Evolutionary conservation across 2,113 vertebrate species (phyloP), one percentile per base, ranked within the genome.

Genomic region (Halcyon senegalensis): DNA sequence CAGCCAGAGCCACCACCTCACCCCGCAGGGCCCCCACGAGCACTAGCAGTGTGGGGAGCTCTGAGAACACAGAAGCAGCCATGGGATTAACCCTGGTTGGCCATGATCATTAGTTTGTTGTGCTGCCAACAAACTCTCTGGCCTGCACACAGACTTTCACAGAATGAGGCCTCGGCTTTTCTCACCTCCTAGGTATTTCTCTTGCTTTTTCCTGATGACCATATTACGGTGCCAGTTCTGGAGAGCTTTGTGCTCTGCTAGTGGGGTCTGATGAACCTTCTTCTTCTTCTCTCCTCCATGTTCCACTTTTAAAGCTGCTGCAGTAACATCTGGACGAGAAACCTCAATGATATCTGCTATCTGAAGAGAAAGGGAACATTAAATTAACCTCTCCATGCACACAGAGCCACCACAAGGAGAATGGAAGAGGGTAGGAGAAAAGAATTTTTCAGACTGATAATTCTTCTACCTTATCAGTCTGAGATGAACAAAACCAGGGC

Each of bases 191-290:
- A 99, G 97, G 13, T 96, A 21, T 27, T 97, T 95, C 96, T 99
- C 98, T 94, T 99, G 99, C 60, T 84, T 97, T 89, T 96, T 98
- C 82, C 99, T 95, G 95, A 98, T 96, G 41, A 69, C 76, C 95
- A 99, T 97, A 74, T 99, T 97, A 74, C 41, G 91, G n/a, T 95
- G 64, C 99, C 99, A 99, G 84, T 99, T 98, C 78, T 96, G 96
- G 51, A 99, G 98, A 76, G 99, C 99, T 85, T 97, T 98, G 83
- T 97, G 95, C 92, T 98, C 98, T 30, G 69, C 68, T 30, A 93
- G 79, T 2, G 80, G 84, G 9, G 44, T 53, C 69, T 80, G 60
- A 37, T 53, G 53, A 58, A 39, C 24, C 24, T 60, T 78, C 62
- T 91, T 63, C 90, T 97, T 93, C 48, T 94, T 84, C 30, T 46